phyloP scores from a whole-genome alignment of 2,797 vertebrate genomes.

The Bradypodion pumilum region DNA sequence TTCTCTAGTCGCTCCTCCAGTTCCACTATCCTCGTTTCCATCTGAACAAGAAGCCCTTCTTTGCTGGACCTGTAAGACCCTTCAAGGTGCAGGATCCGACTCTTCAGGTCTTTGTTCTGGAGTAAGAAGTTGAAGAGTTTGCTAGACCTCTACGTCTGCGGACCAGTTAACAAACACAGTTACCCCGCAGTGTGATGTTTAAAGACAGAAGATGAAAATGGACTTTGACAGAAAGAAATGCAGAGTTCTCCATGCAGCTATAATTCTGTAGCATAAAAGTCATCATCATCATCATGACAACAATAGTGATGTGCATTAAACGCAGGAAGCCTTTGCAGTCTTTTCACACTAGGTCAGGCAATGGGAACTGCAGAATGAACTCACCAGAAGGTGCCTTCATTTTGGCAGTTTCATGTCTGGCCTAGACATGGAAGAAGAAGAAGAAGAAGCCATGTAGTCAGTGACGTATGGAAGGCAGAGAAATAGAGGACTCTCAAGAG shows the following conservation, averaged over 20 bases:
- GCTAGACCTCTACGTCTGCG: background rate
- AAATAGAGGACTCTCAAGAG: background rate
- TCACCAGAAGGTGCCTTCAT: too few relatives aligned
- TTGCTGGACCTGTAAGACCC: conserved; percentile 91
- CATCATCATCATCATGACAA: too few relatives aligned
- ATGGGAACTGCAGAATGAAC: too few relatives aligned
- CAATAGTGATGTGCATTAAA: background rate
- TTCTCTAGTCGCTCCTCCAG: conserved; percentile 91
- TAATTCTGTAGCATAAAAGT: too few relatives aligned
- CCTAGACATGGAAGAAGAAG: too few relatives aligned
- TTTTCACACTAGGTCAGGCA: too few relatives aligned
- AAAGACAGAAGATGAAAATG: background rate
- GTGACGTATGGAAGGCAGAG: background rate
- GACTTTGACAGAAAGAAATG: background rate
- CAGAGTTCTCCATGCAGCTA: background rate
- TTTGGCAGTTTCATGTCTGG: too few relatives aligned
- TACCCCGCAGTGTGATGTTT: too few relatives aligned
- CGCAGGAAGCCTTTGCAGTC: background rate
- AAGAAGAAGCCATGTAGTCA: background rate
- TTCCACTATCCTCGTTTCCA: conserved; percentile 90
- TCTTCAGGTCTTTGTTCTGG: conserved; percentile 94
- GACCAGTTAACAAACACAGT: too few relatives aligned
- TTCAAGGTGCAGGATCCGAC: conserved; percentile 89
- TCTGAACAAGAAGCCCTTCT: conserved; percentile 89
- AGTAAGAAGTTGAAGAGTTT: conserved; percentile 41